A percentile compares a stretch with the other conserved stretches of the same genome.
These are phyloP conservation scores for Eulimnadia texana DNA, from an alignment of 1,140 invertebrate species.

Conservation along the genomic window DNA sequence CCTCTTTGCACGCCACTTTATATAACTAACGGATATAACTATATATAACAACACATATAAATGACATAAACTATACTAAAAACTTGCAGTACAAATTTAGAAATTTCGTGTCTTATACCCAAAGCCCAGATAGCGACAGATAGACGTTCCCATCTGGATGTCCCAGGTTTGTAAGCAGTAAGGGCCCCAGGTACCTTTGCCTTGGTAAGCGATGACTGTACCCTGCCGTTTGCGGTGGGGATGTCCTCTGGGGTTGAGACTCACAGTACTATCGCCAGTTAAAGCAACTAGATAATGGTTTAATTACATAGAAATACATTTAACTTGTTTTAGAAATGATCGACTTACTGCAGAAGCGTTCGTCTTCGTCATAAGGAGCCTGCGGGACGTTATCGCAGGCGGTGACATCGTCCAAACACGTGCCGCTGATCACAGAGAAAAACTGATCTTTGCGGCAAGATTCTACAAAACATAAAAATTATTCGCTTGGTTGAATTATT, in stretches of 20 bases:
- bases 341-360: constrained; percentile 52
- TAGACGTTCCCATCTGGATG: constrained; percentile 28
- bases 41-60: background rate
- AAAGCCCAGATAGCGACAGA: constrained; percentile 47
- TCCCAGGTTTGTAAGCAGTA: constrained; percentile 35
- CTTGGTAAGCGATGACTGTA: constrained; percentile 38
- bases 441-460: constrained; percentile 38
- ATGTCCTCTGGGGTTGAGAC: too few species aligned
- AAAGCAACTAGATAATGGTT: constrained; percentile 29
- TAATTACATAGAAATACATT: constrained; percentile 33
- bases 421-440: constrained; percentile 38
- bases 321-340: too few species aligned
- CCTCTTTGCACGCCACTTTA: too few species aligned
- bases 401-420: constrained; percentile 38
- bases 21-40: background rate
- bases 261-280: too few species aligned
- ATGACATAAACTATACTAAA: background rate
- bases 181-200: constrained; percentile 43
- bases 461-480: constrained; percentile 30
- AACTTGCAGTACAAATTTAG: background rate
- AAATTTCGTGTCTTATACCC: constrained; percentile 28
- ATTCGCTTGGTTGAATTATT: too few species aligned
- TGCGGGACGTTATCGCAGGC: constrained; percentile 44
- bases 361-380: constrained; percentile 51
- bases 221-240: constrained; percentile 39